Evolutionary conservation across 2,113 vertebrate genomes (phyloP), one percentile per base, ranked within the genome.

Genomic region (Xyrauchen texanus): DNA sequence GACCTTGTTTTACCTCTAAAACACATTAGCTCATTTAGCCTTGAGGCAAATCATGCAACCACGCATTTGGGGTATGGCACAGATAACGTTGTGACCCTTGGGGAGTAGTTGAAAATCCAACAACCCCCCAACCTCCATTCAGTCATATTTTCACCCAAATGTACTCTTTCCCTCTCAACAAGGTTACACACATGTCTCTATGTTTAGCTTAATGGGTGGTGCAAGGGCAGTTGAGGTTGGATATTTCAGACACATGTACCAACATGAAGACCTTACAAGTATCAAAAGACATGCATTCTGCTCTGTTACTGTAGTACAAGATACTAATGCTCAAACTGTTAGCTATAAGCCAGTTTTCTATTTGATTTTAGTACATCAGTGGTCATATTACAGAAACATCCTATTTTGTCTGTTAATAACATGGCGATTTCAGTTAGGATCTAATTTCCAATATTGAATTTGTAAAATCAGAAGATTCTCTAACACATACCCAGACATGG

Each of bases 131-230:
- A 13, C 46, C 46, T n/a, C 11, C 15, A 49, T 62, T 49, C 10
- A 74, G 6, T 21, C 15, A 11, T 7, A 49, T n/a, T 63, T 13
- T 63, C 58, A 52, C 60, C 72, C 72, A 63, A 42, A 63, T 74
- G 15, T 63, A 3, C 46, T n/a, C 16, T 74, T 49, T 63, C 2
- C 47, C 45, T 13, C 34, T 58, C 46, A 7, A 7, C 21, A n/a
- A 66, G 51, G 57, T 34, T 51, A 52, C 34, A 13, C 0, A 15
- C 46, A 34, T 42, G 5, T 21, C 21, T 34, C 21, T 34, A 34
- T 34, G 67, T 11, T 5, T 3, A 15, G 57, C 15, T 8, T 52
- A 34, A 7, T 72, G n/a, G 44, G n/a, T 0, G 0, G 53, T 16
- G 6, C 16, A 71, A 58, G 42, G 42, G 58, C 9, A 47, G 9